Evolutionary conservation across 2,113 vertebrate genomes (phyloP).

Genomic region (Saccopteryx bilineata): DNA sequence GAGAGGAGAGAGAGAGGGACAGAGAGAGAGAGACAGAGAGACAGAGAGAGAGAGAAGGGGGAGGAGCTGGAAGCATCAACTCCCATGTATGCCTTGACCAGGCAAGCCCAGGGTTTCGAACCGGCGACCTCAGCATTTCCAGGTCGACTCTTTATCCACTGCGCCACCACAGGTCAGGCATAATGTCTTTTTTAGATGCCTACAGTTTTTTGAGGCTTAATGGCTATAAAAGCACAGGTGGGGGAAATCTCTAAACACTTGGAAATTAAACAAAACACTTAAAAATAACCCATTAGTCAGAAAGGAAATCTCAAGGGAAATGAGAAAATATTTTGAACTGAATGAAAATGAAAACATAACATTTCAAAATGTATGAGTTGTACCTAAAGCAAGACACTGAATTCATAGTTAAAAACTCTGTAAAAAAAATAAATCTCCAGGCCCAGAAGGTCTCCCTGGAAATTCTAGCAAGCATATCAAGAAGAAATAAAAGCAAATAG

Average conservation of each 20-base stretch:
- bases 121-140: too few relatives aligned
- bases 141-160: too few relatives aligned
- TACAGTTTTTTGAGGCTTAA: not conserved
- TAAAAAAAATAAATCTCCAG: not conserved
- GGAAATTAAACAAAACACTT: constrained; percentile 30
- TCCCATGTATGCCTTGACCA: too few relatives aligned
- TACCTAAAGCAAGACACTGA: not conserved
- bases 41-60: too few relatives aligned
- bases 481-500: not conserved
- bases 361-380: not conserved
- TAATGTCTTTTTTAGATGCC: not conserved
- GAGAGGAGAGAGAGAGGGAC: too few relatives aligned
- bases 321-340: constrained; percentile 22
- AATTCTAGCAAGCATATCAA: not conserved
- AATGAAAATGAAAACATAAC: constrained; percentile 27
- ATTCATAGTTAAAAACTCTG: not conserved
- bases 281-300: not conserved
- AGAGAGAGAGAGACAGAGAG: too few relatives aligned
- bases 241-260: constrained; percentile 29
- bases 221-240: not conserved
- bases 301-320: constrained; percentile 16
- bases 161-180: too few relatives aligned
- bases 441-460: not conserved
- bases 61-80: too few relatives aligned
- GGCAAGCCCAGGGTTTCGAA: too few relatives aligned